Evolutionary conservation across 2,888 invertebrate species (phyloP).

Genomic region (Hirtodrosophila confusa): DNA sequence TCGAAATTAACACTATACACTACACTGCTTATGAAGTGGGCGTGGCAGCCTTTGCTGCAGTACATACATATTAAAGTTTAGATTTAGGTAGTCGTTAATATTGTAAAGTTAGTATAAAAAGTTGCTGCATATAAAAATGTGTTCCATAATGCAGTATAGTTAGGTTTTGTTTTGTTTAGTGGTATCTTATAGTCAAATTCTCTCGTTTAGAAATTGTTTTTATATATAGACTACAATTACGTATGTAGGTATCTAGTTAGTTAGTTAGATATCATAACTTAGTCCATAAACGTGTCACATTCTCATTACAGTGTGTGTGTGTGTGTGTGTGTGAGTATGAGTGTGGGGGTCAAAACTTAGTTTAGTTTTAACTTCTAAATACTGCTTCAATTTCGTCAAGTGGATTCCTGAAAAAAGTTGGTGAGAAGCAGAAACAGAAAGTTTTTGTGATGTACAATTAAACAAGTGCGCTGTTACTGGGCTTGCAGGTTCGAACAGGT

Average conservation of each 20-base stretch:
- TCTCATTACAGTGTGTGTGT: conserved; percentile 49
- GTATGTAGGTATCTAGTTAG: conserved; percentile 40
- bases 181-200: conserved; percentile 66
- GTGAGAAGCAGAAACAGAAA: conserved; percentile 66
- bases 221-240: conserved; percentile 19
- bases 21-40: conserved; percentile 39
- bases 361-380: conserved; percentile 83
- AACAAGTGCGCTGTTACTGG: conserved; percentile 41
- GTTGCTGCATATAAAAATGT: conserved; percentile 51
- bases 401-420: conserved; percentile 83
- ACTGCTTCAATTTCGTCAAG: conserved; percentile 85
- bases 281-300: conserved; percentile 65
- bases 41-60: conserved; percentile 19
- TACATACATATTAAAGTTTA: conserved; percentile 24
- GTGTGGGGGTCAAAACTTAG: conserved; percentile 48
- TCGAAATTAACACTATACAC: conserved; percentile 39
- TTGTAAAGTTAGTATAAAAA: conserved; percentile 35
- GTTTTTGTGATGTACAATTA: conserved; percentile 59
- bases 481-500: conserved; percentile 18
- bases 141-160: conserved; percentile 35
- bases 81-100: conserved; percentile 30
- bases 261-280: conserved; percentile 47
- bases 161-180: conserved; percentile 27
- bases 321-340: conserved; percentile 24
- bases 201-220: conserved; percentile 44